Percentiles rank a stretch among this genome's conserved stretches.
These are phyloP conservation scores for Leucopternis melanops DNA, from an alignment of 2,113 vertebrate species.

Conservation along the genomic window DNA sequence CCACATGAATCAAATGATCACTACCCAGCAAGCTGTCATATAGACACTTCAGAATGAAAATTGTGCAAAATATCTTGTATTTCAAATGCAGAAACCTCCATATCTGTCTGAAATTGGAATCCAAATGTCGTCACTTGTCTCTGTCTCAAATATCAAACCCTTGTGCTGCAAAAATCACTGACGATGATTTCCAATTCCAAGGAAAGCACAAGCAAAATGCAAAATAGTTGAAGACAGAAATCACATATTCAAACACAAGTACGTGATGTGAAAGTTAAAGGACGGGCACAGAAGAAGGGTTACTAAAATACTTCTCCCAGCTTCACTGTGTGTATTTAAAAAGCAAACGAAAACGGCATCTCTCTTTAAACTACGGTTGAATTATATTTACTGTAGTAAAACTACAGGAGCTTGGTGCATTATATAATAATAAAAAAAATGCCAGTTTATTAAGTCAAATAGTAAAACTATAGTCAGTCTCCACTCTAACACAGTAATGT, in stretches of 20 bases:
- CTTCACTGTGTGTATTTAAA: not conserved
- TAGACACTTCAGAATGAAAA: not conserved
- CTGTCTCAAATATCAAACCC: not conserved
- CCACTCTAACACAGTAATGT: not conserved
- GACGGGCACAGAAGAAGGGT: not conserved
- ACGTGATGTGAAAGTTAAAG: not conserved
- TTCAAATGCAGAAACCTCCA: not conserved
- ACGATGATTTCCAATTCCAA: not conserved
- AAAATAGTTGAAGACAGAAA: not conserved
- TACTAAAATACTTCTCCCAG: not conserved
- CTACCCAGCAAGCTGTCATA: not conserved
- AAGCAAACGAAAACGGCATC: not conserved
- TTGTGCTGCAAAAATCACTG: not conserved
- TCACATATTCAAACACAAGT: not conserved
- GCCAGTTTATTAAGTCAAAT: slow-evolving; percentile 70
- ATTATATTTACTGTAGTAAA: slow-evolving; percentile 56
- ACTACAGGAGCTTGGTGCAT: slow-evolving; percentile 48
- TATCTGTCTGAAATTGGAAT: not conserved
- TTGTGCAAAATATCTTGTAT: not conserved
- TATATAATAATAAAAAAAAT: slow-evolving; percentile 63
- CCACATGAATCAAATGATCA: not conserved
- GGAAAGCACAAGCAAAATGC: not conserved
- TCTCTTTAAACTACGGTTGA: slow-evolving; percentile 21
- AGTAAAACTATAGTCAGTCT: slow-evolving; percentile 55
- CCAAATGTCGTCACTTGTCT: not conserved